Base-by-base conservation (phyloP, 2,113 vertebrate species). In the Hypanus sabinus region DNA sequence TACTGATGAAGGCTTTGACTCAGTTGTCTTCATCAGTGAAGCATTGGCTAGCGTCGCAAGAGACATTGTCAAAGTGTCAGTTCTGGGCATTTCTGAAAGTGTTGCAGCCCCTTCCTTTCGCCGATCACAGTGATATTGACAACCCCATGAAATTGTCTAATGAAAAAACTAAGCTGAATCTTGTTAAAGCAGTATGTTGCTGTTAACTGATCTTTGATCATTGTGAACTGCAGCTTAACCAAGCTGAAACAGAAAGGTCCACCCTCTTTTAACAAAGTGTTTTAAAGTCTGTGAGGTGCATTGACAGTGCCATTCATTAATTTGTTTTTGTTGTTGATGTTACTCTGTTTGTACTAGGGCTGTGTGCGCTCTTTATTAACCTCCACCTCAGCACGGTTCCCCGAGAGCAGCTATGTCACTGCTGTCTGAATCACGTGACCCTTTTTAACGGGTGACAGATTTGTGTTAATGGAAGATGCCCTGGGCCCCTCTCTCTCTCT, bases 391-490 rank as follows among this genome's bases (percentile, higher is more conserved):
- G 91, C 91, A 93, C 68, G 20, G 24, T 93, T 93, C 91, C 91
- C 73, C 68, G 18, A 7, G 91, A 38, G 36, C 91, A 93, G 91
- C 91, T 93, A 73, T 73, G 91, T 93, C 91, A 93, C 91, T 73
- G 91, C 91, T 93, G 91, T 93, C 91, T 73, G 68, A 46, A 93
- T 93, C 91, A 93, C 91, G 91, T 93, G 70, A 93, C 33, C 91
- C 70, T 93, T 93, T 93, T 93, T 93, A 93, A 93, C 91, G 91
- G 68, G 91, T 93, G 91, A 93, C 91, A 93, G 91, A 93, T 93
- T 93, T 93, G 91, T 93, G 91, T 93, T 93, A 93, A 93, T 93
- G 68, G 91, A 93, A 93, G 91, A 75, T 93, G 91, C 91, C 91
- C 91, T 73, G 91, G 91, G 91, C 91, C 91, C 38, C 91, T 93